These are phyloP conservation scores for Sphaerophoria taeniata DNA, from an alignment of 2,888 invertebrate genomes.

Conservation along the genomic window DNA sequence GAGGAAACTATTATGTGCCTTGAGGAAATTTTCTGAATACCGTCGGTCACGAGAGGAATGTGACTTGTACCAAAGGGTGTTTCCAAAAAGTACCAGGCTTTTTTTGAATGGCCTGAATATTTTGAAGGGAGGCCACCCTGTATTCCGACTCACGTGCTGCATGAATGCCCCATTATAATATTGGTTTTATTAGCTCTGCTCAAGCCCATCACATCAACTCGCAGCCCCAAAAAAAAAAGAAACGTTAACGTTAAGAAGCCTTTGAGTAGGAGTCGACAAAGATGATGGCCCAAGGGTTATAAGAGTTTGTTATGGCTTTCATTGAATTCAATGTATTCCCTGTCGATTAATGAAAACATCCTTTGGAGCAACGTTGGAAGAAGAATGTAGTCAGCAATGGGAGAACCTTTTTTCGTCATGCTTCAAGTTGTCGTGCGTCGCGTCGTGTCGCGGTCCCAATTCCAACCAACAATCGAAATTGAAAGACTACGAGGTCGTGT, in stretches of 20 bases:
- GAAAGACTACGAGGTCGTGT: no score
- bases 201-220: slow-evolving; percentile 39
- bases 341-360: slow-evolving; percentile 59
- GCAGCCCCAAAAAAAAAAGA: neutral
- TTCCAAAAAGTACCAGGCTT: neutral
- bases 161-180: slow-evolving; percentile 59
- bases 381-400: slow-evolving; percentile 46
- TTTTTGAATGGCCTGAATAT: neutral
- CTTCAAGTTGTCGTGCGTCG: no score
- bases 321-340: slow-evolving; percentile 57
- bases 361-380: neutral
- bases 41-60: slow-evolving; percentile 22
- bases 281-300: slow-evolving; percentile 16
- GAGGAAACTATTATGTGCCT: neutral
- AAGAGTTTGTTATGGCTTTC: slow-evolving; percentile 38
- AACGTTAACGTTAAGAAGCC: no score
- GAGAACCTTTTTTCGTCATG: no score
- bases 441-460: no score
- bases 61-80: neutral
- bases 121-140: neutral
- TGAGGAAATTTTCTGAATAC: slow-evolving; percentile 35
- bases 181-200: slow-evolving; percentile 62
- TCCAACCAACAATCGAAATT: no score
- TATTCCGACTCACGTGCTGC: neutral
- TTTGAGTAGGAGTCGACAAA: slow-evolving; percentile 6